Evolutionary conservation across 1,140 invertebrate genomes (phyloP), one percentile per base, ranked within the genome.

Genomic region (Lepidotrigona ventralis): DNA sequence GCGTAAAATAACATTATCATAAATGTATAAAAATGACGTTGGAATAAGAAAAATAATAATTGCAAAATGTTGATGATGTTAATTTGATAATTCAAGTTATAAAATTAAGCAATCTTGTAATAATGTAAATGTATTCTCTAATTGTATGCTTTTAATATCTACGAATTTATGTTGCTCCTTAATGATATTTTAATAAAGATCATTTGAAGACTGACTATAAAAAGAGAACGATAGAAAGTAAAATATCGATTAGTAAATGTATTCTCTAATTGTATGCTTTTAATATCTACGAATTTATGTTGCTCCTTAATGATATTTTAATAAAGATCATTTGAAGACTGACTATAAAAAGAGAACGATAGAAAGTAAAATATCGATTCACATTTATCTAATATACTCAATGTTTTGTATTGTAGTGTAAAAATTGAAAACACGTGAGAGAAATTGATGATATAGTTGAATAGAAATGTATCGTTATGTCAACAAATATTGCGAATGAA

Each of bases 11-110:
- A 56, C 2, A 19, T 82, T 60, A n/a, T 33, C n/a, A 53, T 70
- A 77, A 11, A 74, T 81, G 33, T 69, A 51, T 29, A 76, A 29
- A 51, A 46, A 79, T 58, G n/a, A 46, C 46, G 6, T 60, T 77
- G 11, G 60, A 60, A 39, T 39, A 17, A 56, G 63, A 26, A 66
- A 29, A 0, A 51, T 26, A 26, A 53, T 64, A 51, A 66, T 21
- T 2, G 14, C 3, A 63, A 63, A 26, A 54, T 58, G 8, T 60
- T 26, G 9, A 33, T 70, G 17, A 46, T 63, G 9, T 26, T 74
- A 64, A 2, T 66, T 60, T n/a, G 23, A 60, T 23, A 60, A n/a
- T n/a, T 60, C 3, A 60, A 60, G n/a, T 60, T n/a, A 60, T 60
- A 60, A 60, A 60, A 60, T 60, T 74, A 75, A 75, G 60, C 19